Conservation (phyloP, 1,140 invertebrate genomes). For the Copidosoma floridanum region DNA sequence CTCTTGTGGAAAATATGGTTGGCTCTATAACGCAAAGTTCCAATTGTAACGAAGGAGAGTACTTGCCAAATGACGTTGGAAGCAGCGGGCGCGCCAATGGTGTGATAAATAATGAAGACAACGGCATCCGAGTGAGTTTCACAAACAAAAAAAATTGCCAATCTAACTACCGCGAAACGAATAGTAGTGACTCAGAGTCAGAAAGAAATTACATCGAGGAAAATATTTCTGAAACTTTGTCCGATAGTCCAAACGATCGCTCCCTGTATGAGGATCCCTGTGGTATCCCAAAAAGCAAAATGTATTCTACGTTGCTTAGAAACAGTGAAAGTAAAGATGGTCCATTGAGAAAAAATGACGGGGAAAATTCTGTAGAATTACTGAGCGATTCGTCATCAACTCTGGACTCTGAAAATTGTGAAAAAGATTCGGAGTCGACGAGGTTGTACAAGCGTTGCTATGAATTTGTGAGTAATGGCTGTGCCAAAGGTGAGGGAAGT, state of each 20-base stretch:
- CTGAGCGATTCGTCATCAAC: constrained; percentile 17
- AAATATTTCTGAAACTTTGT: not conserved
- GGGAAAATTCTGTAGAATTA: constrained; percentile 13
- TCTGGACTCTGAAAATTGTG: constrained; percentile 8
- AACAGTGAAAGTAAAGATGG: not conserved
- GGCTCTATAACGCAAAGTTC: constrained; percentile 29
- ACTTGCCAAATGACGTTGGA: constrained; percentile 1
- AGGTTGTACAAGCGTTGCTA: constrained; percentile 45
- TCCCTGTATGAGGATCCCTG: constrained; percentile 21
- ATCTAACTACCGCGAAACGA: not conserved
- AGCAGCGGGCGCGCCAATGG: constrained; percentile 1
- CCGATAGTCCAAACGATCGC: constrained; percentile 5
- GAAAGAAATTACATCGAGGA: constrained; percentile 22
- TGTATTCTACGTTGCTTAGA: constrained; percentile 1
- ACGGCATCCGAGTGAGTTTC: constrained; percentile 25
- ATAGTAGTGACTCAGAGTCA: constrained; percentile 16
- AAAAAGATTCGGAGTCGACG: constrained; percentile 19
- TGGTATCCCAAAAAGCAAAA: not conserved
- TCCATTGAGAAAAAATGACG: not conserved
- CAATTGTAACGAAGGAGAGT: constrained; percentile 20
- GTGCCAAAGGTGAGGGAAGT: constrained; percentile 22
- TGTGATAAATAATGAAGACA: constrained; percentile 13
- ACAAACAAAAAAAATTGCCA: constrained; percentile 9
- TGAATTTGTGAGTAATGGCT: constrained; percentile 40
- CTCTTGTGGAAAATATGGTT: constrained; percentile 44